Conservation (phyloP, 2,113 vertebrate species). For the Rissa tridactyla region DNA sequence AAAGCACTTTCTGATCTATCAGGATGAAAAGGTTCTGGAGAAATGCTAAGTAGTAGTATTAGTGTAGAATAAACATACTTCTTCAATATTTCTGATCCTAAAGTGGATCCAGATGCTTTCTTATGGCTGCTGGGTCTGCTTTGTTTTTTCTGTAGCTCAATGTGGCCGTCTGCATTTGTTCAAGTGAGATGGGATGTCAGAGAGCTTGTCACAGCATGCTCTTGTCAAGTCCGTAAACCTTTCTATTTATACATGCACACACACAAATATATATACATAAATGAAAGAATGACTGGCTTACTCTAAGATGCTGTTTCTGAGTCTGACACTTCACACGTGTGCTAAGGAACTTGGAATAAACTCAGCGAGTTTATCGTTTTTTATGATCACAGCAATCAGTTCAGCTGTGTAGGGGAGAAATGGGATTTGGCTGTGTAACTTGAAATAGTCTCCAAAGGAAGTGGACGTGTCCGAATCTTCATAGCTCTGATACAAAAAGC, state of each 20-base stretch:
- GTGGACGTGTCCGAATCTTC: neutral
- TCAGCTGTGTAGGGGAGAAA: neutral
- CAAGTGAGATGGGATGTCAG: neutral
- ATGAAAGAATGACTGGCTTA: neutral
- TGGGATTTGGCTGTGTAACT: neutral
- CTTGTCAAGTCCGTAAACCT: slow-evolving; percentile 2
- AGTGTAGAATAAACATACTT: slow-evolving; percentile 51
- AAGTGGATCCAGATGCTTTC: slow-evolving; percentile 63
- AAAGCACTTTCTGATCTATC: neutral
- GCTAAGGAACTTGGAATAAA: neutral
- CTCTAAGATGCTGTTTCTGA: neutral
- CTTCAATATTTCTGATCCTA: slow-evolving; percentile 15
- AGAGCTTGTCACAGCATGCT: slow-evolving; percentile 5
- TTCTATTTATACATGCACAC: neutral
- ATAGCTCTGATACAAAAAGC: neutral
- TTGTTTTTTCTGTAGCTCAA: neutral
- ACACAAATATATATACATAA: neutral
- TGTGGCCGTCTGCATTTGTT: neutral
- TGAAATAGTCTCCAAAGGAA: neutral
- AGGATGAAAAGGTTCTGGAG: neutral
- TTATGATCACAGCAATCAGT: neutral
- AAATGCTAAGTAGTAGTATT: slow-evolving; percentile 47
- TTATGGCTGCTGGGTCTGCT: neutral
- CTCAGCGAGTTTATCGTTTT: neutral
- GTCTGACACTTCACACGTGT: neutral